Evolutionary conservation across 2,888 invertebrate genomes (phyloP).

Genomic region (Microctonus hyperodae): DNA sequence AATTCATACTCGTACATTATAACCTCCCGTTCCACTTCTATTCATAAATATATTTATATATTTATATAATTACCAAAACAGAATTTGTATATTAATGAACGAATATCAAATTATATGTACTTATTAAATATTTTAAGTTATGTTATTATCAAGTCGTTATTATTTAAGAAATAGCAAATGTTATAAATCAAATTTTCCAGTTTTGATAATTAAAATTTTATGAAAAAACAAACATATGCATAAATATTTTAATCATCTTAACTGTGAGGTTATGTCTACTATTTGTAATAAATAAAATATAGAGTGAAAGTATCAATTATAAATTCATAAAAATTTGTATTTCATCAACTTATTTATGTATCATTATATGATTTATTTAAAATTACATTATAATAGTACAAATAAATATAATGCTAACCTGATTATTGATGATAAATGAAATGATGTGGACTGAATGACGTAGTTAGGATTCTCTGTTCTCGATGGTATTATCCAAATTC

Average conservation of each 20-base stretch:
- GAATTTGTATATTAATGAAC: neutral
- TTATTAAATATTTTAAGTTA: neutral
- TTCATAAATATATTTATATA: neutral
- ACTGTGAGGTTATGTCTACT: neutral
- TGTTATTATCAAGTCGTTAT: neutral
- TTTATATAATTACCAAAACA: neutral
- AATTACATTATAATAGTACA: neutral
- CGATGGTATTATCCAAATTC: constrained; percentile 11
- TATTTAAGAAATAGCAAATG: neutral
- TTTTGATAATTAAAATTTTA: neutral
- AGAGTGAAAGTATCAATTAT: neutral
- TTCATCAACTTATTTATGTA: neutral
- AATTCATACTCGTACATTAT: neutral
- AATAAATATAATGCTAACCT: constrained; percentile 22
- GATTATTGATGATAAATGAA: constrained; percentile 7
- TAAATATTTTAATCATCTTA: neutral
- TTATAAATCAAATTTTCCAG: neutral
- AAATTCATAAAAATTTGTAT: neutral
- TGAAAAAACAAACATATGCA: neutral
- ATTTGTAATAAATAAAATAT: neutral
- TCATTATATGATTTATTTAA: neutral
- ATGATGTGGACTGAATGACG: no score
- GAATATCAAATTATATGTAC: neutral
- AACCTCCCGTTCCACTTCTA: neutral
- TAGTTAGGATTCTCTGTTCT: neutral